phyloP scores from a whole-genome alignment of 2,113 vertebrate genomes.

The Planiliza haematocheilus region DNA sequence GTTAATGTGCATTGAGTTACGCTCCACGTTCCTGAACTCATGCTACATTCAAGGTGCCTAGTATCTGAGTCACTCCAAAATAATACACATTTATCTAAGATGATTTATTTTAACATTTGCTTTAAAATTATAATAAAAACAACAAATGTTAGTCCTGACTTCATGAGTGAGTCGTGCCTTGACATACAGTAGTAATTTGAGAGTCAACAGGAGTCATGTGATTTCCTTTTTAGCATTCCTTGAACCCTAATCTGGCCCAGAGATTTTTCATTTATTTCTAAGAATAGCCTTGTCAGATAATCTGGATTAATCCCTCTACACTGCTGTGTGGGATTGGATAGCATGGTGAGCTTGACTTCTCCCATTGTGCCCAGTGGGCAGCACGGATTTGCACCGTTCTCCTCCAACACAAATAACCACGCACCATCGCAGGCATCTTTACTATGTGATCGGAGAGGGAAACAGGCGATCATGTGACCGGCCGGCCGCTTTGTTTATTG shows the following conservation, averaged over 20 bases:
- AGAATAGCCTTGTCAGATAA: conserved; percentile 73
- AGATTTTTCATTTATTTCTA: conserved; percentile 64
- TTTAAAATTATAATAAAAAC: background rate
- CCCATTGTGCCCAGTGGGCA: conserved; percentile 15
- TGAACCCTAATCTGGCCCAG: conserved; percentile 45
- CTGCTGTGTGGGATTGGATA: conserved; percentile 58
- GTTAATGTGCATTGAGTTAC: background rate
- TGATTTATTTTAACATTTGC: background rate
- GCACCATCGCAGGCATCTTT: conserved; percentile 28
- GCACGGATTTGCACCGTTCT: conserved; percentile 38
- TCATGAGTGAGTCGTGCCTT: background rate
- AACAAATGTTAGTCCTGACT: background rate
- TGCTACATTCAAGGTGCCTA: background rate
- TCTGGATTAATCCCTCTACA: conserved; percentile 69
- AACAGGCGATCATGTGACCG: conserved; percentile 50
- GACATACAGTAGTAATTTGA: background rate
- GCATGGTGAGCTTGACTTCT: conserved; percentile 8
- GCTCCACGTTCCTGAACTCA: background rate
- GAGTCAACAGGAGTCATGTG: background rate
- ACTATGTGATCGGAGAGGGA: conserved; percentile 33
- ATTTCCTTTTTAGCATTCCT: conserved; percentile 37
- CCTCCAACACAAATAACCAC: conserved; percentile 35
- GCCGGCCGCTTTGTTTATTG: conserved; percentile 45
- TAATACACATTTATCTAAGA: background rate
- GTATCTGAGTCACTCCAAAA: background rate